Evolutionary conservation across 2,797 vertebrate genomes (phyloP).

Genomic region (Strix occidentalis): DNA sequence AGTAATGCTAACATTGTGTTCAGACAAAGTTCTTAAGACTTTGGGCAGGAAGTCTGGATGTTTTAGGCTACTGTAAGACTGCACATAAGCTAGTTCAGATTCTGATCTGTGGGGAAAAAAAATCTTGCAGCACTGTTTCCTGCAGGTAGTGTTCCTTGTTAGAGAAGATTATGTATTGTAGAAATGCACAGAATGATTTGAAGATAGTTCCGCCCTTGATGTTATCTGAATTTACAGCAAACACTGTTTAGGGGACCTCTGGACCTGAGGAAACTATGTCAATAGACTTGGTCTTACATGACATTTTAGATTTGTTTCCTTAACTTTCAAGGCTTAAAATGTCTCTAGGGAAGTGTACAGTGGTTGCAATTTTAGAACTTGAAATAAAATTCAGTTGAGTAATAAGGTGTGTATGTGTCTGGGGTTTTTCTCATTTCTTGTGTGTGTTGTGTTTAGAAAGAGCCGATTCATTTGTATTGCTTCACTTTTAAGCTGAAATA

Average conservation of each 20-base stretch:
- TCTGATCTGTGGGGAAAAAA: neutral
- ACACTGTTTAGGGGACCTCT: neutral
- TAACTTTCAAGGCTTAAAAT: neutral
- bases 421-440: neutral
- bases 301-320: neutral
- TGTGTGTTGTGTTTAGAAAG: neutral
- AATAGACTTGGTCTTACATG: accelerated
- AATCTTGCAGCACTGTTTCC: neutral
- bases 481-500: neutral
- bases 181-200: neutral
- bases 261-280: neutral
- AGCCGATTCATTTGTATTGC: neutral
- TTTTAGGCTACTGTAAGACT: neutral
- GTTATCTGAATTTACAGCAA: neutral
- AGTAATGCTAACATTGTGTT: neutral
- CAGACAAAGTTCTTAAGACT: neutral
- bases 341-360: neutral
- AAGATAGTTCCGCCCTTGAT: neutral
- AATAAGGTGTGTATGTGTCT: neutral
- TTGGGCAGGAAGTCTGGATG: neutral
- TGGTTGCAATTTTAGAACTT: neutral
- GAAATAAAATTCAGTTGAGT: neutral
- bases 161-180: neutral
- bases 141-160: neutral
- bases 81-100: neutral